Conservation (phyloP, 1,140 invertebrate species). For the Temnothorax nylanderi region DNA sequence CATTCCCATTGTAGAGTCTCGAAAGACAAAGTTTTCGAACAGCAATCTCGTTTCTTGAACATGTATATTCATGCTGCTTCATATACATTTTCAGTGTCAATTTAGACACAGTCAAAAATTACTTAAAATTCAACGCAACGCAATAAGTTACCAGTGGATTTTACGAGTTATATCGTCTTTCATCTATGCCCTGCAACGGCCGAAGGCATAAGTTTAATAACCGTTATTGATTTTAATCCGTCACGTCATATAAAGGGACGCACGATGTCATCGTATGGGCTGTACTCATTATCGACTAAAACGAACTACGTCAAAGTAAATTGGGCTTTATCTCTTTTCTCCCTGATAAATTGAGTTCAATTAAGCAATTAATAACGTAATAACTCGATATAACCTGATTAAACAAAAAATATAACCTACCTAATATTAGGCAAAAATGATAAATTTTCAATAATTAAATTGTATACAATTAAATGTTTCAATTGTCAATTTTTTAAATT, state of each 20-base stretch:
- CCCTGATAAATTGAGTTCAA: background rate
- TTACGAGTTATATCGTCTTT: background rate
- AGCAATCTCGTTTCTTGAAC: background rate
- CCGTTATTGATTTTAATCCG: conserved; percentile 27
- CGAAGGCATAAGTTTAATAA: conserved; percentile 25
- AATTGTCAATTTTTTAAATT: background rate
- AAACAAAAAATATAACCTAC: background rate
- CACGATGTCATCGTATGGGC: conserved; percentile 7
- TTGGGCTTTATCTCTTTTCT: background rate
- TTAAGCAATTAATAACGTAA: conserved; percentile 10
- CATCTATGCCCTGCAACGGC: background rate
- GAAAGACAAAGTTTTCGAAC: conserved; percentile 14
- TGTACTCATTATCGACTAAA: conserved; percentile 30
- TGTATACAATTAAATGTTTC: background rate
- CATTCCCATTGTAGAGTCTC: conserved; percentile 29
- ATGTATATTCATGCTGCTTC: conserved; percentile 11
- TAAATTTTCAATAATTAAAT: background rate
- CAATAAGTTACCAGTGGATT: background rate
- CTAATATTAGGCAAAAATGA: background rate
- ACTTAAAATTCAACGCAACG: background rate
- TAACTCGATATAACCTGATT: background rate
- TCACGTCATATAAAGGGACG: background rate
- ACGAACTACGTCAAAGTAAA: background rate
- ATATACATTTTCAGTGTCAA: background rate
- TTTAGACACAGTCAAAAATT: background rate